Conservation (phyloP, 2,113 vertebrate genomes). For the Lepisosteus oculatus region DNA sequence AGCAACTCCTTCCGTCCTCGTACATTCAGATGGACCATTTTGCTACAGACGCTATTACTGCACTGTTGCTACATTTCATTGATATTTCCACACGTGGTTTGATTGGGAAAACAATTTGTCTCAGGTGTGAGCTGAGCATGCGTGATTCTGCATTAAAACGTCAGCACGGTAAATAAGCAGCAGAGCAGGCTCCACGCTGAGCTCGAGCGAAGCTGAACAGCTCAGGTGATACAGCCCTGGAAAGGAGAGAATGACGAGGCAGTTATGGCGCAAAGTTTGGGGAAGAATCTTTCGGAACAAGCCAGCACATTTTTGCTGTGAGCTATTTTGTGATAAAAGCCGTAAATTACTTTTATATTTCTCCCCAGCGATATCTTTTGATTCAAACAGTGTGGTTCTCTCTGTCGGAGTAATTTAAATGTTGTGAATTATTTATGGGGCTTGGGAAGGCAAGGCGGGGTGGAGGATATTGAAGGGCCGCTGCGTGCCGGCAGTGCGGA, state of each 20-base stretch:
- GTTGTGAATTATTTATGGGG: conserved; percentile 13
- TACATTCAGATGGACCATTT: too few species aligned
- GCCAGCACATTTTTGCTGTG: not conserved
- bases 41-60: too few species aligned
- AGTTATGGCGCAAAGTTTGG: not conserved
- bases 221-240: not conserved
- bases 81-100: not conserved
- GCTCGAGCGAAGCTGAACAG: not conserved
- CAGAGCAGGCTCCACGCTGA: not conserved
- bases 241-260: not conserved
- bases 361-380: not conserved
- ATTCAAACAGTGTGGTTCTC: conserved; percentile 2
- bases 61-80: not conserved
- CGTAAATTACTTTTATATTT: conserved; percentile 8
- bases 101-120: not conserved
- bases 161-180: not conserved
- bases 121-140: not conserved
- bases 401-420: conserved; percentile 1
- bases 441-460: not conserved
- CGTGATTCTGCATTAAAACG: not conserved
- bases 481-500: not conserved
- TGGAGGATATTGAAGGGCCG: not conserved
- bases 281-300: not conserved
- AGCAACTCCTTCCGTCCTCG: too few species aligned
- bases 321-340: conserved; percentile 5